Evolutionary conservation across 2,797 vertebrate genomes (phyloP), one percentile per base, ranked within the genome.

Genomic region (Arrhamphus sclerolepis): DNA sequence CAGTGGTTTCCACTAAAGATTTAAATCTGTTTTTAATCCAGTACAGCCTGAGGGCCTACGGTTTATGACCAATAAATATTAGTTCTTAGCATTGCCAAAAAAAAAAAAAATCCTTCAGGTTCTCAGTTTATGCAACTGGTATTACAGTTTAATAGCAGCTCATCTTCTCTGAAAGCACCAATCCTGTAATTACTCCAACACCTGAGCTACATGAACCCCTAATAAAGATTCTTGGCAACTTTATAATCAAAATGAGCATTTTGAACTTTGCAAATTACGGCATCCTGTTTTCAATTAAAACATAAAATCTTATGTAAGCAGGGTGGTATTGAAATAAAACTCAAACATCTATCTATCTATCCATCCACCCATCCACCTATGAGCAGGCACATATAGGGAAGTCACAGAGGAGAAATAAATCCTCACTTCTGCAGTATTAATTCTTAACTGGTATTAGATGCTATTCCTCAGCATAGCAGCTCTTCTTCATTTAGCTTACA

Each of bases 371-470:
- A 51, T 69, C 46, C 50, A 51, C 63, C 59, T 47, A 58, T 70
- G 53, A 34, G 31, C 31, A 34, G 31, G 29, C 6, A 31, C 6
- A 6, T 6, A 31, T 31, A 31, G 29, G 7, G 7, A 31, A 31
- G 6, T 7, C 29, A n/a, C n/a, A 48, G 31, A 63, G 71, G 61
- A 43, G 65, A 54, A 56, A 83, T 86, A 83, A 87, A 83, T 90
- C 82, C 77, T 67, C 68, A 53, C 2, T 8, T 72, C 83, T 39
- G 44, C 83, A 75, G 79, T 82, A 90, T 91, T 81, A 76, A 86
- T 87, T 89, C 77, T 88, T 88, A 86, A 89, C 79, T 86, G 82
- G 71, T 78, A 77, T 58, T 75, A 85, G 87, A 83, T 73, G 81
- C 74, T 82, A 70, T 83, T 89, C 66, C 84, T 87, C 63, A 46